Base-by-base conservation (phyloP, 1,140 invertebrate species). In the Galendromus occidentalis region DNA sequence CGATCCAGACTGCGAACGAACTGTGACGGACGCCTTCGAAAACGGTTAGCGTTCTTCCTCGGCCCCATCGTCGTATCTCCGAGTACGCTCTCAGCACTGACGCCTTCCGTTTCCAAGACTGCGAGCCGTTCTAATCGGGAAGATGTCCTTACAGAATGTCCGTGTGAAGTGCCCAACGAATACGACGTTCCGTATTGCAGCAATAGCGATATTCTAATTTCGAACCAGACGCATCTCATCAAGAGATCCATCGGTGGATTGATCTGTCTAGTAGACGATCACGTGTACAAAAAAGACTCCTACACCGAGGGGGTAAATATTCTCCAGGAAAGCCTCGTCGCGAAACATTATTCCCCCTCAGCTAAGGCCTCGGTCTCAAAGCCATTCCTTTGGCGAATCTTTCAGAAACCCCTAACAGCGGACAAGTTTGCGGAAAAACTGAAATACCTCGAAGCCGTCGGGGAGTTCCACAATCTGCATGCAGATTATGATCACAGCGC, bases 151-250 rank as follows among this genome's bases (percentile, higher is more conserved):
- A 14, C 51, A 59, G 51, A 59, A 20, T 59, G 51, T 22, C 51
- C 51, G 2, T 59, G 51, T 59, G 51, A 59, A 17, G n/a, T 59
- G 14, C 51, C 51, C 33, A 59, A 59, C 22, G 51, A 59, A 33
- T 59, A 18, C 33, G 51, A 4, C 1, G 51, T 59, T 2, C 51
- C 51, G 25, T 59, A 18, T 33, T 59, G 51, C 22, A 59, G 51
- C 22, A 25, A 25, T 29, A 59, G 2, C 25, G 51, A 59, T 25
- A 59, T 59, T 22, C 51, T 59, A 17, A 59, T 59, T 25, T 59
- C 51, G 22, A 59, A 59, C 25, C 51, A 59, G 9, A 59, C 51
- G 51, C 51, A 59, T 25, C 51, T 59, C 25, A 59, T 59, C 12
- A 59, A 59, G 9, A 25, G 51, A 33, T 22, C 51, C 2, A 59